Percentiles rank a stretch among this genome's conserved stretches.
These are phyloP conservation scores for Mycteria americana DNA, from an alignment of 2,797 vertebrate species.

Conservation along the genomic window DNA sequence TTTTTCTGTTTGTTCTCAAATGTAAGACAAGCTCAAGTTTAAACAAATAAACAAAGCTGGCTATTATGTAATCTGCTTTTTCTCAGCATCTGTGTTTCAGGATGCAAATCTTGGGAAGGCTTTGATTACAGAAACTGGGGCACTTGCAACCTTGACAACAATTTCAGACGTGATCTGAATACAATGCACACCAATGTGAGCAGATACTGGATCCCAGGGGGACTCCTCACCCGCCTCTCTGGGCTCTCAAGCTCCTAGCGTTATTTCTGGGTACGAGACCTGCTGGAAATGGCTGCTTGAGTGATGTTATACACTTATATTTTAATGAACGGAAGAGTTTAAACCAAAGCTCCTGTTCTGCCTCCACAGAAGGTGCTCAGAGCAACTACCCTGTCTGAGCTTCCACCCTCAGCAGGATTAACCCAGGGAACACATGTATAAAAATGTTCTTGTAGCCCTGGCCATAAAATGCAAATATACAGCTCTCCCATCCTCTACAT, in stretches of 20 bases:
- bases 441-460: not conserved
- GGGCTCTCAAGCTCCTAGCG: not conserved
- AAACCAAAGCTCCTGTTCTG: not conserved
- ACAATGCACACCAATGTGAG: fast-evolving
- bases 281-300: not conserved
- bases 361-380: not conserved
- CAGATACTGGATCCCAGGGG: not conserved
- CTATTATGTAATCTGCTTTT: not conserved
- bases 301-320: not conserved
- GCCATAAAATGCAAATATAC: not conserved
- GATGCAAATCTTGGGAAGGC: not conserved
- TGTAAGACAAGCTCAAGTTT: not conserved
- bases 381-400: not conserved
- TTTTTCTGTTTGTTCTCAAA: not conserved
- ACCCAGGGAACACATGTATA: not conserved
- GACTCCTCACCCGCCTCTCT: not conserved
- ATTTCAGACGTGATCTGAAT: not conserved
- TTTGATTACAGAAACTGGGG: constrained; percentile 6
- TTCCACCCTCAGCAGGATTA: not conserved
- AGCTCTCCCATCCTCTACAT: not conserved
- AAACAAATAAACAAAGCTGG: constrained; percentile 4
- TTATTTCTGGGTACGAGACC: not conserved
- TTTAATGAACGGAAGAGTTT: not conserved
- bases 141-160: not conserved
- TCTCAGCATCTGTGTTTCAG: not conserved